Base-by-base conservation (phyloP, 2,888 invertebrate species). In the Pecten maximus region DNA sequence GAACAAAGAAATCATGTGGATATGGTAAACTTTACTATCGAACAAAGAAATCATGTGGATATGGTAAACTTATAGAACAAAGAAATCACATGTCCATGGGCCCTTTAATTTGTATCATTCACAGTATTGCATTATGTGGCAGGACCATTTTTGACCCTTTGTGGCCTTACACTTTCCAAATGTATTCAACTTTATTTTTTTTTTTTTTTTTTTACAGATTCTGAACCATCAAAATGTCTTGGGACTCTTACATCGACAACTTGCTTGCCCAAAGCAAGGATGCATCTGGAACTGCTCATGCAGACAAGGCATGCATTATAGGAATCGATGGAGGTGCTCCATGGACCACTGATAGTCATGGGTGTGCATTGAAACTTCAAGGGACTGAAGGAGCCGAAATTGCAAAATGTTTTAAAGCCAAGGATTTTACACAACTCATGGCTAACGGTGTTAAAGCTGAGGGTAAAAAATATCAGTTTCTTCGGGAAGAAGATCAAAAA, bases 381-480 rank as follows among this genome's bases (percentile, higher is more conserved):
- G 19, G 23, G 15, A 87, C 92, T 0, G 95, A 95, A 90, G 92
- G 90, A 35, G 88, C 90, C 0, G 89, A 50, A n/a, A 93, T 94
- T 40, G 94, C 94, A 12, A 86, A 35, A 19, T 89, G 89, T 88
- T 94, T 95, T 40, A 94, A 94, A 91, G 28, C 54, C 15, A 92
- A 93, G 48, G 92, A 94, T 89, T 94, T 94, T 60, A 35, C 92
- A 1, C 4, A 86, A 3, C 94, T 94, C 89, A 60, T 89, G 91
- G 88, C 92, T 0, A 48, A 86, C 88, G 95, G 95, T 28, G 87
- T 94, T 4, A 35, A 87, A 28, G 40, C 88, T 8, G 94, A 90
- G 50, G 93, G 93, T 4, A n/a, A 54, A 12, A 95, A 94, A 89
- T 95, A 94, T 88, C 94, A 94, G 89, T 95, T 94, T 91, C 89